A percentile compares a stretch with the other conserved stretches of the same genome.
phyloP scores from a whole-genome alignment of 2,113 vertebrate genomes.

The Corythaeola cristata region DNA sequence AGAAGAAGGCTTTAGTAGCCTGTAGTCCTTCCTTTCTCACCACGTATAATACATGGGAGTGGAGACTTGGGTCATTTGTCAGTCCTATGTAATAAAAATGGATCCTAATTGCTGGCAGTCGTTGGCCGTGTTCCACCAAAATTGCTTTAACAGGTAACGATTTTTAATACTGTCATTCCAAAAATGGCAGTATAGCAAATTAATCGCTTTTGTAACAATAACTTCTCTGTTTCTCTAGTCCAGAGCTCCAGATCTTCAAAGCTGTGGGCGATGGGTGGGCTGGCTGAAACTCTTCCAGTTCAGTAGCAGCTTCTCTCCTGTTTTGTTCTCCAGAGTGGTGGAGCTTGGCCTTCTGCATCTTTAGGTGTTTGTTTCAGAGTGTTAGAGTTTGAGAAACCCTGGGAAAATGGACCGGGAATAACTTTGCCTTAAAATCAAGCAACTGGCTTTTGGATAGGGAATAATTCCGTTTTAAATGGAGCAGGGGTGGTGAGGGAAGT shows the following conservation, averaged over 20 bases:
- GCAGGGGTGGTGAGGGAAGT: too few relatives aligned
- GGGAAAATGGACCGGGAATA: background rate
- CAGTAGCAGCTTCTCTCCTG: background rate
- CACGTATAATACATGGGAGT: background rate
- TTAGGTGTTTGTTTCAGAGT: background rate
- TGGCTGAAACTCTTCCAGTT: background rate
- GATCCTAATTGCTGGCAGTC: background rate
- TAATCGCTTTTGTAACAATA: accelerated
- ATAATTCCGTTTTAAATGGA: background rate
- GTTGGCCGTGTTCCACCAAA: background rate
- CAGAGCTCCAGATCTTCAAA: background rate
- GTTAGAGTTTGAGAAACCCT: background rate
- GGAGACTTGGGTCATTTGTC: background rate
- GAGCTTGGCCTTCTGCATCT: background rate
- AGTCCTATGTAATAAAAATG: accelerated
- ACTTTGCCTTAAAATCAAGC: background rate
- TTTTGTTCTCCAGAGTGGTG: background rate
- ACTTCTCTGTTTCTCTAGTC: background rate
- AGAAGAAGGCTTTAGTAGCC: background rate
- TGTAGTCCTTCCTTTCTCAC: background rate
- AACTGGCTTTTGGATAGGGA: background rate
- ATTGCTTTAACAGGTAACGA: background rate
- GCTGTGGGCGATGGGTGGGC: background rate
- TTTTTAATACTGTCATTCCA: background rate
- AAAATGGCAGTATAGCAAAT: background rate